Base-by-base conservation (phyloP, 2,113 vertebrate genomes). In the Toxotes chatareus region DNA sequence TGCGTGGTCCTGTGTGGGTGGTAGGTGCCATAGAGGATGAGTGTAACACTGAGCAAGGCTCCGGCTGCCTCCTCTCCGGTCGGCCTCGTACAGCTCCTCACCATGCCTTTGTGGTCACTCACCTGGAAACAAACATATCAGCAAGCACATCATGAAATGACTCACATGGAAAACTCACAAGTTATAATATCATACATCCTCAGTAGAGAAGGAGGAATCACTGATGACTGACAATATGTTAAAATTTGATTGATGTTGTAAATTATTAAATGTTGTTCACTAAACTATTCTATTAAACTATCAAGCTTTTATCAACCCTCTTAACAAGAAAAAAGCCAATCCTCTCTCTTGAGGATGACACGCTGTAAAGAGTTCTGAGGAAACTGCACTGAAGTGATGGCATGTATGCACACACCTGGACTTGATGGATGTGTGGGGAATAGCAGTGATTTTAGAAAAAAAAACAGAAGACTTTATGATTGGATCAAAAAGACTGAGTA, bases 1-100 rank as follows among this genome's bases (percentile, higher is more conserved):
- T 81, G 80, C 65, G 4, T 53, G 67, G 76, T 84, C 87, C 72
- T 76, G 44, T 55, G 84, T 67, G 84, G 87, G 74, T 78, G 76
- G 88, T 85, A 93, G 88, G 79, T 84, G 88, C 88, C 94, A 61
- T 80, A 93, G 71, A 96, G 92, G 91, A 91, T 87, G 61, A 83
- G 79, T 55, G 83, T 89, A 64, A 90, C 83, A 60, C 67, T 78
- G 61, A 0, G 89, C 0, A 93, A 27, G 38, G 85, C 80, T 60
- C 89, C 88, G 3, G 86, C 88, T 56, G 82, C 74, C 78, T 90
- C 72, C 83, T 91, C 89, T 53, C 79, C 87, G 62, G 65, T 72
- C 31, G 62, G 70, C 72, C 83, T 82, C 14, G 4, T 8, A 11
- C 92, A 93, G 59, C 70, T 73, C 73, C 23, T 64, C 80, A 80